These are phyloP conservation scores for Phragmatobia fuliginosa DNA, from an alignment of 2,888 invertebrate genomes.

Conservation along the genomic window DNA sequence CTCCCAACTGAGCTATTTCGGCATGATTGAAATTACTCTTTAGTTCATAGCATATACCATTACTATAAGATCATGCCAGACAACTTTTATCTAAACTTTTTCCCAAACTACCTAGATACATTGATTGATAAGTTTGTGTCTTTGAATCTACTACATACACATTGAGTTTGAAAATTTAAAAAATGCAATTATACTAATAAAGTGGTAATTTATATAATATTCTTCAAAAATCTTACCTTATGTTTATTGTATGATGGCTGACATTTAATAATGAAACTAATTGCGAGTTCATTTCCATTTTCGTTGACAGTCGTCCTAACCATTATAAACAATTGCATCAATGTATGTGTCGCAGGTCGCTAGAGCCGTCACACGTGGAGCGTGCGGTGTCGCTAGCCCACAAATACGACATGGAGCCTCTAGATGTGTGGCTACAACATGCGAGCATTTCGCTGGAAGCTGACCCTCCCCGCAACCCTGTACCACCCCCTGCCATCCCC, in stretches of 20 bases:
- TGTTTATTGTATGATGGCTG: too few relatives aligned
- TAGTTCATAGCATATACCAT: not conserved
- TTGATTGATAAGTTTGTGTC: not conserved
- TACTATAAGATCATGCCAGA: too few relatives aligned
- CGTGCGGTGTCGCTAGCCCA: constrained; percentile 63
- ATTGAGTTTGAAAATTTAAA: too few relatives aligned
- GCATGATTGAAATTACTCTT: constrained; percentile 34
- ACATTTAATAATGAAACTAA: too few relatives aligned
- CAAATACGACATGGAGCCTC: constrained; percentile 62
- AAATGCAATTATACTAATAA: not conserved
- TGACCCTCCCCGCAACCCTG: constrained; percentile 35
- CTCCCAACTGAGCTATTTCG: constrained; percentile 73
- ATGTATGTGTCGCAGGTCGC: constrained; percentile 51
- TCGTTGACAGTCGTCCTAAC: not conserved
- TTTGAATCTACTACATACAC: too few relatives aligned
- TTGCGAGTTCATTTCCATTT: not conserved
- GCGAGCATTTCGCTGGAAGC: constrained; percentile 50
- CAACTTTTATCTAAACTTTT: too few relatives aligned
- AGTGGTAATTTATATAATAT: not conserved
- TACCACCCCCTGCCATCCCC: constrained; percentile 26
- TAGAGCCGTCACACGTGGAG: constrained; percentile 55
- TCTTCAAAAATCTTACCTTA: too few relatives aligned
- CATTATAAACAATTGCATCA: not conserved
- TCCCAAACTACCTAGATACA: not conserved
- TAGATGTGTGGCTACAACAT: constrained; percentile 77